Base-by-base conservation (phyloP, 2,888 invertebrate genomes). In the Rugalucina vietnamica region DNA sequence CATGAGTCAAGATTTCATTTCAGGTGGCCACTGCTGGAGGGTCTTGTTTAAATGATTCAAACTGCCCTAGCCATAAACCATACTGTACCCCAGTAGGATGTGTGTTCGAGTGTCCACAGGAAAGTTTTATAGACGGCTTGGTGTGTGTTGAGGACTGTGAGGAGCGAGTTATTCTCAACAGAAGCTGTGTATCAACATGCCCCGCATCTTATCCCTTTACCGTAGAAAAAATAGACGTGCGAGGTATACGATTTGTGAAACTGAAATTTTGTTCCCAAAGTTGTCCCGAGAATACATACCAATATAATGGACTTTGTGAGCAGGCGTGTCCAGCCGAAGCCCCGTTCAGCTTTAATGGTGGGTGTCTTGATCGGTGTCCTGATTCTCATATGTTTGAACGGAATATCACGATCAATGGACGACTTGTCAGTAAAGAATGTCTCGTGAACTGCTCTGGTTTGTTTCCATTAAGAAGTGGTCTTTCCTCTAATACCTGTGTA, bases 31-130 rank as follows among this genome's bases (percentile, higher is more conserved):
- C n/a, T n/a, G n/a, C n/a, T n/a, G n/a, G n/a, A n/a, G n/a, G n/a
- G n/a, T n/a, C n/a, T n/a, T 54, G 54, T 21, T 18, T 21, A 54
- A n/a, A 54, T 54, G 54, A n/a, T n/a, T 21, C 54, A 54, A n/a
- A 54, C 12, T 49, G 74, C 34, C 74, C 74, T n/a, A 0, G 1
- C 18, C 21, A 50, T 18, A 49, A 50, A 50, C 54, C 50, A 10
- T 74, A 29, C n/a, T 50, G 39, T n/a, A 50, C 74, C 10, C 39
- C 37, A 12, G 50, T 50, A 27, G 74, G 74, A 1, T 74, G 74
- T 50, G 50, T 74, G 2, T 49, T 21, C 34, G 32, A 24, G n/a
- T 74, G 74, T 34, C 74, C 74, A 12, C 12, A 50, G 32, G 5
- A 49, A 50, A 24, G 29, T 21, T 49, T 50, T n/a, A 32, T 74